Evolutionary conservation across 2,113 vertebrate species (phyloP).

Genomic region (Oryzias javanicus): DNA sequence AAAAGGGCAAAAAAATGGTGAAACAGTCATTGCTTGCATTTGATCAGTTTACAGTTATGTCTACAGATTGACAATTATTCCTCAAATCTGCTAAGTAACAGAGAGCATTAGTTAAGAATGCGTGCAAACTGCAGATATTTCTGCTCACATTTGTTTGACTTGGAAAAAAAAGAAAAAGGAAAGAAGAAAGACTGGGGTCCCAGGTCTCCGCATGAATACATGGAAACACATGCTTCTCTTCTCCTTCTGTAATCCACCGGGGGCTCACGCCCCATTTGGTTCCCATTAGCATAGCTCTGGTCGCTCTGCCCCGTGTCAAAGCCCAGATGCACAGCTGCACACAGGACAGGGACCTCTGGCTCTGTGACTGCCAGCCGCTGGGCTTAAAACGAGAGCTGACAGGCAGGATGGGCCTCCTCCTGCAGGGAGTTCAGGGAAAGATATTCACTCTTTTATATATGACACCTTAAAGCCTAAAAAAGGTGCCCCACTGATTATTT

Average conservation of each 20-base stretch:
- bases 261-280: slow-evolving; percentile 79
- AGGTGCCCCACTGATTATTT: slow-evolving; percentile 43
- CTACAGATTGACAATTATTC: slow-evolving; percentile 17
- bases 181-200: slow-evolving; percentile 46
- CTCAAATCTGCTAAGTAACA: slow-evolving; percentile 17
- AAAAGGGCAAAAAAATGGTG: slow-evolving; percentile 15
- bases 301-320: slow-evolving; percentile 73
- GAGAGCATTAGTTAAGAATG: slow-evolving; percentile 28
- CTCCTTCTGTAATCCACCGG: slow-evolving; percentile 70
- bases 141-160: slow-evolving; percentile 54
- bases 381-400: slow-evolving; percentile 66
- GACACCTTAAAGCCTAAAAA: no score
- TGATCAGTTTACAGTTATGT: slow-evolving; percentile 15
- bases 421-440: slow-evolving; percentile 33
- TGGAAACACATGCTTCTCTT: slow-evolving; percentile 75
- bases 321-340: slow-evolving; percentile 71
- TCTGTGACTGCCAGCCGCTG: slow-evolving; percentile 55
- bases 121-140: slow-evolving; percentile 48
- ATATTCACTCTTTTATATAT: no score
- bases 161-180: slow-evolving; percentile 25
- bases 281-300: slow-evolving; percentile 77
- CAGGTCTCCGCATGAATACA: slow-evolving; percentile 65
- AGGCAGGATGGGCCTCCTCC: slow-evolving; percentile 42
- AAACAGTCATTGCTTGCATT: slow-evolving; percentile 23
- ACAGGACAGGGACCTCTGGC: slow-evolving; percentile 71